Evolutionary conservation across 2,797 vertebrate species (phyloP).

Genomic region (Echeneis naucrates): DNA sequence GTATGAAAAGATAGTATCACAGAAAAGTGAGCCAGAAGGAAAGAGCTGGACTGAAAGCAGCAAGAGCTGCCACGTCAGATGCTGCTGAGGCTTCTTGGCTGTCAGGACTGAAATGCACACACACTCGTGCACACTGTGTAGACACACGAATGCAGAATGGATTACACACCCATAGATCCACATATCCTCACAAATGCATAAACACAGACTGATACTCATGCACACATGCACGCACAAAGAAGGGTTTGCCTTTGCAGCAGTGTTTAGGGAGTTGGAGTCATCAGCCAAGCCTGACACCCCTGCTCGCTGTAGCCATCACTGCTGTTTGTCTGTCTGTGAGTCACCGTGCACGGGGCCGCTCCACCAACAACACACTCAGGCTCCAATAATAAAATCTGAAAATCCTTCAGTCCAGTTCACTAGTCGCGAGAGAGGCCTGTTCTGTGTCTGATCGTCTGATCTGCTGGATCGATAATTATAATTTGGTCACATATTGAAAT

Average conservation of each 20-base stretch:
- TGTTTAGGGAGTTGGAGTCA: slow-evolving; percentile 59
- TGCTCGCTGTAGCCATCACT: slow-evolving; percentile 65
- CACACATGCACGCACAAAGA: slow-evolving; percentile 25
- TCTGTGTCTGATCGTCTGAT: slow-evolving; percentile 45
- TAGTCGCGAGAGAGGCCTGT: slow-evolving; percentile 46
- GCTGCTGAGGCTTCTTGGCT: slow-evolving; percentile 81
- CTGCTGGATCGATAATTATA: slow-evolving; percentile 53
- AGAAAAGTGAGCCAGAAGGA: slow-evolving; percentile 75
- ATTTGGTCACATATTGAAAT: slow-evolving; percentile 40
- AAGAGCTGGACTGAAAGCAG: slow-evolving; percentile 75
- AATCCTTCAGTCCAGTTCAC: slow-evolving; percentile 59
- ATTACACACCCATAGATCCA: slow-evolving; percentile 26
- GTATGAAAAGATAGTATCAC: slow-evolving; percentile 80
- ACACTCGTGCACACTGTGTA: slow-evolving; percentile 19
- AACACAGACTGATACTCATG: slow-evolving; percentile 9
- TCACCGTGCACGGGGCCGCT: slow-evolving; percentile 69
- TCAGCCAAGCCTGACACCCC: slow-evolving; percentile 69
- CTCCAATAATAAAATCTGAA: slow-evolving; percentile 69
- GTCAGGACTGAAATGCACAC: slow-evolving; percentile 67
- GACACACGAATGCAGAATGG: slow-evolving; percentile 38
- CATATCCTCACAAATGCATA: slow-evolving; percentile 35
- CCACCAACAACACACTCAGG: slow-evolving; percentile 67
- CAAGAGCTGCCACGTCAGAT: slow-evolving; percentile 83
- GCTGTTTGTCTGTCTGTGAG: slow-evolving; percentile 64
- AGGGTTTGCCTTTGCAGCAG: slow-evolving; percentile 65